Evolutionary conservation across 2,888 invertebrate genomes (phyloP).

Genomic region (Macrophya annulata): DNA sequence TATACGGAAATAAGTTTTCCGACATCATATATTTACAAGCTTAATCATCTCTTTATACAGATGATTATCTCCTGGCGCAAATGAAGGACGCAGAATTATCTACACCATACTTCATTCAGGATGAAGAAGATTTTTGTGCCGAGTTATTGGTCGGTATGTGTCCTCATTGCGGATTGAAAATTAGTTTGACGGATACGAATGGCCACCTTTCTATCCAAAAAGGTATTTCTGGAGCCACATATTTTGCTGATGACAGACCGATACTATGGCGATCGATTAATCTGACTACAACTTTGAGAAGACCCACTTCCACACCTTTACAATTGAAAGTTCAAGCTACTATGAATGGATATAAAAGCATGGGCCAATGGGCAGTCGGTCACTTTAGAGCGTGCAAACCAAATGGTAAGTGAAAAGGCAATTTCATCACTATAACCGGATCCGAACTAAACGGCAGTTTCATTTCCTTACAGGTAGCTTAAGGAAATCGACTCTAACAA

Average conservation of each 20-base stretch:
- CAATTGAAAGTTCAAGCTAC: not conserved
- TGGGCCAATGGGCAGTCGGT: slow-evolving; percentile 65
- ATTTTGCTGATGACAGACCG: slow-evolving; percentile 40
- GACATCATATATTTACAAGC: not conserved
- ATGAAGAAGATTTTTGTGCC: slow-evolving; percentile 61
- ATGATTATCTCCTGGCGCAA: slow-evolving; percentile 61
- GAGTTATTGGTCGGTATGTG: slow-evolving; percentile 67
- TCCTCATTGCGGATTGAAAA: slow-evolving; percentile 61
- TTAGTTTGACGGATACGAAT: slow-evolving; percentile 57
- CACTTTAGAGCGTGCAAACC: slow-evolving; percentile 62
- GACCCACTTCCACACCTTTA: not conserved
- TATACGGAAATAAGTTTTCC: not conserved
- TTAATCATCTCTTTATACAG: slow-evolving; percentile 56
- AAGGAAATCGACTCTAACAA: not conserved
- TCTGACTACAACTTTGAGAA: slow-evolving; percentile 54
- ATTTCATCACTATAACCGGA: not conserved
- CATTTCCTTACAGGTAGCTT: not conserved
- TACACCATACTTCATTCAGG: slow-evolving; percentile 57
- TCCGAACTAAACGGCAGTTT: not conserved
- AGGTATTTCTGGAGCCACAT: slow-evolving; percentile 38
- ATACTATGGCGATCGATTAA: slow-evolving; percentile 62
- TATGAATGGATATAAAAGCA: not conserved
- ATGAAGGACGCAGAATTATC: slow-evolving; percentile 53
- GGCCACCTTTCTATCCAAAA: not conserved
- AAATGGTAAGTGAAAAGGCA: not conserved